Evolutionary conservation across 2,113 vertebrate genomes (phyloP).

Genomic region (Sphaerodactylus townsendi): DNA sequence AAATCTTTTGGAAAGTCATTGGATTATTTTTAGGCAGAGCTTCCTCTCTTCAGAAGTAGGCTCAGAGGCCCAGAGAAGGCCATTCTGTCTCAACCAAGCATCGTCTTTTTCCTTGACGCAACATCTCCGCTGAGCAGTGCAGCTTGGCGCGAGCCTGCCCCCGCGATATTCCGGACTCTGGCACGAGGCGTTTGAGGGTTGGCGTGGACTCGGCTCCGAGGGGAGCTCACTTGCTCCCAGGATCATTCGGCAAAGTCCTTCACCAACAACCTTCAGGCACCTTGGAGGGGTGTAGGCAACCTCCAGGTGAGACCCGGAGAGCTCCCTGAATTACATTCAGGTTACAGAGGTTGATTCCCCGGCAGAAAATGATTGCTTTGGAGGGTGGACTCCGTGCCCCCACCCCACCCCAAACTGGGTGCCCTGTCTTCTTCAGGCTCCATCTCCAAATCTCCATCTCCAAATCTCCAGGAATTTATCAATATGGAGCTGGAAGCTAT

Average conservation of each 20-base stretch:
- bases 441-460: too few species aligned
- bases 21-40: slow-evolving; percentile 33
- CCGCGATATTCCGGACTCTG: background rate
- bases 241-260: background rate
- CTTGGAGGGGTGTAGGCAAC: background rate
- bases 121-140: background rate
- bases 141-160: background rate
- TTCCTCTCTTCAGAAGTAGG: slow-evolving; percentile 40
- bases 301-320: too few species aligned
- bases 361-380: too few species aligned
- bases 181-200: background rate
- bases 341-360: too few species aligned
- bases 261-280: background rate
- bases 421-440: too few species aligned
- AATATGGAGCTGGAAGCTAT: too few species aligned
- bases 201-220: background rate
- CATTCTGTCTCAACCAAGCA: background rate
- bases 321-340: too few species aligned
- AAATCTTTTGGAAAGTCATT: slow-evolving; percentile 58
- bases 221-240: too few species aligned
- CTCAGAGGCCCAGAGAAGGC: slow-evolving; percentile 30
- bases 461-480: too few species aligned
- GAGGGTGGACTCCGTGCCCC: too few species aligned
- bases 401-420: too few species aligned
- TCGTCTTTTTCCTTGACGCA: background rate